phyloP scores from a whole-genome alignment of 2,113 vertebrate genomes.

The Brachypodius melanocephalos region DNA sequence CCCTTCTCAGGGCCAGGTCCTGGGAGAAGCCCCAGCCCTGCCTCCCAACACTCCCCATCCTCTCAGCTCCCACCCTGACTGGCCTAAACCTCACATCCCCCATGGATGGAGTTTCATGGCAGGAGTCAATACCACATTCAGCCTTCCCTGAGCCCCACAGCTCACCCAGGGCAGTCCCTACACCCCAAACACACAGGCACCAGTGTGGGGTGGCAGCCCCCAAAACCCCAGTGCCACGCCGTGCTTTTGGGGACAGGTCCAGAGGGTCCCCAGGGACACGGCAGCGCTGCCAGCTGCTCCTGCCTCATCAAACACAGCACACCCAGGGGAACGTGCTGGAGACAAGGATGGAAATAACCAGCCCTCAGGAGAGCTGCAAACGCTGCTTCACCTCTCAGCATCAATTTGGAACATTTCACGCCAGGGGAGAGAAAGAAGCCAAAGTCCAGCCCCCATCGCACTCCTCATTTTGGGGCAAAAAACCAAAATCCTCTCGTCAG shows the following conservation, averaged over 20 bases:
- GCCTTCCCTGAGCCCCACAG: background rate
- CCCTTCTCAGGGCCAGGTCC: background rate
- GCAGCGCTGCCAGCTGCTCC: background rate
- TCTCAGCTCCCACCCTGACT: background rate
- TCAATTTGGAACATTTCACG: background rate
- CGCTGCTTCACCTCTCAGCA: background rate
- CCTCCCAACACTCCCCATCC: background rate
- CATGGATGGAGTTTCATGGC: background rate
- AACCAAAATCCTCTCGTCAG: background rate
- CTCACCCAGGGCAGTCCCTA: background rate
- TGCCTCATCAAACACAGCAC: background rate
- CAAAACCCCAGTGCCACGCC: accelerated
- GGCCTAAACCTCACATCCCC: background rate
- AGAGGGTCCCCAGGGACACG: accelerated
- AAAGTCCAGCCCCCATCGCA: accelerated
- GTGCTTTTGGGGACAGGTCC: accelerated
- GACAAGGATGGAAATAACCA: background rate
- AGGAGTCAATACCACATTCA: accelerated
- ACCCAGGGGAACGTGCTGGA: accelerated
- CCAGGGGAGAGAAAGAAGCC: background rate
- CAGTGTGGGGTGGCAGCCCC: background rate
- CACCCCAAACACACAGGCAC: background rate
- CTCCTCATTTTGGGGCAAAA: background rate
- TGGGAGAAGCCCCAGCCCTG: background rate
- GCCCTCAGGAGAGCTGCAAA: background rate